phyloP scores from a whole-genome alignment of 2,888 invertebrate species.

The Drosophila emarginata region DNA sequence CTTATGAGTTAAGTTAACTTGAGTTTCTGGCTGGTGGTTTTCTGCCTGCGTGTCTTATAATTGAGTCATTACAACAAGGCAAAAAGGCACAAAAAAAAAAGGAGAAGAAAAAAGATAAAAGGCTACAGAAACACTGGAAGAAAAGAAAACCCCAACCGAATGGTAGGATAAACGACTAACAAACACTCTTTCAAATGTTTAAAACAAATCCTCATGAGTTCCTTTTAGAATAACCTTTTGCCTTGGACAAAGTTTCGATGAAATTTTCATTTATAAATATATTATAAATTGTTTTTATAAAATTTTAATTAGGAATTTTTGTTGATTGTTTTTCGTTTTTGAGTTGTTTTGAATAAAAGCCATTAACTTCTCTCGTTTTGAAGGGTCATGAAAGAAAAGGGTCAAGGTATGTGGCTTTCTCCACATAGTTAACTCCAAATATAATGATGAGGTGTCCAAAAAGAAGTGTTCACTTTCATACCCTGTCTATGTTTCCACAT shows the following conservation, averaged over 20 bases:
- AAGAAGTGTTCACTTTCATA: conserved; percentile 2
- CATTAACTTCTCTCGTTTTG: neutral
- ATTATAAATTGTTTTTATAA: no score
- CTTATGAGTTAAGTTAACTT: conserved; percentile 5
- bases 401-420: neutral
- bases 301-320: neutral
- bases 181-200: neutral
- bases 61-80: conserved; percentile 71
- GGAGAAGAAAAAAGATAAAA: conserved; percentile 15
- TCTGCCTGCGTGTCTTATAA: conserved; percentile 71
- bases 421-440: neutral
- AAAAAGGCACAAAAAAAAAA: conserved; percentile 30
- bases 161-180: neutral
- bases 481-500: neutral
- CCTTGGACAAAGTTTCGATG: no score
- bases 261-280: no score
- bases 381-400: neutral
- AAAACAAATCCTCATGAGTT: no score
- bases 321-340: neutral
- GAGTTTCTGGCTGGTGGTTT: neutral
- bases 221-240: no score
- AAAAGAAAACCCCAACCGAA: neutral
- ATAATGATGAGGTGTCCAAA: neutral
- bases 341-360: neutral
- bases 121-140: neutral